Conservation (phyloP, 2,888 invertebrate genomes). For the Petrophora chlorosata region DNA sequence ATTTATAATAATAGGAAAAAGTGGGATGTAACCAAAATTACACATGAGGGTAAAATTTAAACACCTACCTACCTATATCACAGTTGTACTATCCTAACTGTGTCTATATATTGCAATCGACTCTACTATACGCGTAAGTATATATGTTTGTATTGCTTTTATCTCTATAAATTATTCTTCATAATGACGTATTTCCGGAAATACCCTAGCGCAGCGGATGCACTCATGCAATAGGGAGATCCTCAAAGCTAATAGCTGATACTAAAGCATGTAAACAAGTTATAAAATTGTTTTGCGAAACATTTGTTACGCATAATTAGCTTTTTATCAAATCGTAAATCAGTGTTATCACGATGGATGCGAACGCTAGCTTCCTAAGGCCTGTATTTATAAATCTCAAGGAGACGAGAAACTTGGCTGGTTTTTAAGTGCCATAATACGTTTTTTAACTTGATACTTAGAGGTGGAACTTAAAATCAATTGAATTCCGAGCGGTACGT, state of each 20-base stretch:
- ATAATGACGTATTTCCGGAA: conserved; percentile 10
- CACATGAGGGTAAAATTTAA: no score
- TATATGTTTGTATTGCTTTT: conserved; percentile 1
- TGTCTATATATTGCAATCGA: no score
- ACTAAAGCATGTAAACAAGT: conserved; percentile 30
- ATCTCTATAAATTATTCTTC: background rate
- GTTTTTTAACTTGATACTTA: no score
- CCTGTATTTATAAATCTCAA: conserved; percentile 2
- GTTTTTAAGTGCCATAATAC: background rate
- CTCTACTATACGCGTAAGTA: no score
- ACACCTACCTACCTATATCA: no score
- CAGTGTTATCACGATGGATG: conserved; percentile 47
- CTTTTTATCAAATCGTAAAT: conserved; percentile 51
- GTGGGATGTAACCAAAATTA: no score
- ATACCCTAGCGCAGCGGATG: conserved; percentile 10
- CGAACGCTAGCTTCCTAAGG: conserved; percentile 43
- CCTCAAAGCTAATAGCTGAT: conserved; percentile 20
- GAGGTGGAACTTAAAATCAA: no score
- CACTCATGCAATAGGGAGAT: conserved; percentile 12
- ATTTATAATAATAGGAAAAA: no score
- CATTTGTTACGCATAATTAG: conserved; percentile 44
- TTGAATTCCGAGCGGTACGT: no score
- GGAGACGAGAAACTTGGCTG: background rate
- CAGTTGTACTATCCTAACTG: no score
- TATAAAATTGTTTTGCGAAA: conserved; percentile 29